Percentiles rank a stretch among this genome's conserved stretches.
These are phyloP conservation scores for Odobenus rosmarus DNA, from an alignment of 2,113 vertebrate genomes.

Conservation along the genomic window DNA sequence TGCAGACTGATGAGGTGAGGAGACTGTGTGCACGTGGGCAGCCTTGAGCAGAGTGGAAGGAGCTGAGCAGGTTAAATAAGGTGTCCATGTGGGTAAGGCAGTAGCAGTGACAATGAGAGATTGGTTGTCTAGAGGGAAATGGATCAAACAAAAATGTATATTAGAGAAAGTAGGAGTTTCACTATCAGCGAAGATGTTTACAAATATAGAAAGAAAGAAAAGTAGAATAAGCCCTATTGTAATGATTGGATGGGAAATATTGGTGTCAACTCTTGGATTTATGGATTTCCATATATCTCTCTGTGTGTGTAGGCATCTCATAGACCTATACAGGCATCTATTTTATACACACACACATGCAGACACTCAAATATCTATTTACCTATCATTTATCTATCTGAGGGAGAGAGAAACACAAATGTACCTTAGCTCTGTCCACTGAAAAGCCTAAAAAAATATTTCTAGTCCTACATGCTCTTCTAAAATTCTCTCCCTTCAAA, in stretches of 20 bases:
- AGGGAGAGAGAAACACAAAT: background rate
- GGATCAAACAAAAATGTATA: background rate
- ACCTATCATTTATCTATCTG: background rate
- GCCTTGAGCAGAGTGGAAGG: background rate
- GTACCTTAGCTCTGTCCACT: background rate
- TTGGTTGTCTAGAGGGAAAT: background rate
- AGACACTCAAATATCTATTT: background rate
- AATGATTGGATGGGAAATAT: background rate
- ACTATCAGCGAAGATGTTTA: background rate
- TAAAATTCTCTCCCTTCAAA: background rate
- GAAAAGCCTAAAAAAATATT: background rate
- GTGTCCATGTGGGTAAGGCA: accelerated
- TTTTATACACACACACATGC: background rate
- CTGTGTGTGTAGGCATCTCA: background rate
- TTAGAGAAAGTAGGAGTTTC: background rate
- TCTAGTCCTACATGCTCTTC: background rate
- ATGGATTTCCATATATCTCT: background rate
- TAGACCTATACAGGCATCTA: background rate
- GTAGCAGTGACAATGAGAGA: no score
- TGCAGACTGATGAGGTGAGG: no score
- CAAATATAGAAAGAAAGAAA: background rate
- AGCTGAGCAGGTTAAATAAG: background rate
- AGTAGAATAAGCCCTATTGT: background rate
- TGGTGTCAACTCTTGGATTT: background rate
- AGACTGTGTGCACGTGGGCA: accelerated